Conservation (phyloP, 64 coral and sea anemone species). For the Astreopora myriophthalma region DNA sequence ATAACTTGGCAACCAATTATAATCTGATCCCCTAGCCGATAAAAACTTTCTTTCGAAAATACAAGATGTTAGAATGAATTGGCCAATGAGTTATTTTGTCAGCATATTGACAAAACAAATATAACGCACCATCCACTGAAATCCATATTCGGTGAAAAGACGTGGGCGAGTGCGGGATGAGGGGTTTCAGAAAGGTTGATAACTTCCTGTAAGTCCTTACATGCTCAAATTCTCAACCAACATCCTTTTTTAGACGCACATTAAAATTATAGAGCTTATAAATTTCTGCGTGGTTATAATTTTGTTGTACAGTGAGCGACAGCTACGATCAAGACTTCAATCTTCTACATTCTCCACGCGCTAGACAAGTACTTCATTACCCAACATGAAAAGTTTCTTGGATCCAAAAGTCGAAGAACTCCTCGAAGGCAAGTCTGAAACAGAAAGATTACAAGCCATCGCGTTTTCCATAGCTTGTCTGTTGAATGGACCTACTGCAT, state of each 20-base stretch:
- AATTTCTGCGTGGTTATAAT: background rate
- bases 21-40: too few species aligned
- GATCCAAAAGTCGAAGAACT: slow-evolving; percentile 45
- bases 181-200: background rate
- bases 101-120: background rate
- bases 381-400: slow-evolving; percentile 27
- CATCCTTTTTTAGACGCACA: slow-evolving; percentile 21
- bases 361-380: background rate
- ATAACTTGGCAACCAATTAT: too few species aligned
- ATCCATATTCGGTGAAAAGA: background rate
- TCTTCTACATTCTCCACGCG: background rate
- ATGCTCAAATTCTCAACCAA: background rate
- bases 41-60: background rate
- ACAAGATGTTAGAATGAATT: background rate
- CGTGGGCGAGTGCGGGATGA: background rate
- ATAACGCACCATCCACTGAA: background rate
- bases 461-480: slow-evolving; percentile 64
- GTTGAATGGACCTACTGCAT: slow-evolving; percentile 43
- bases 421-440: slow-evolving; percentile 38
- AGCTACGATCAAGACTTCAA: background rate
- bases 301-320: background rate
- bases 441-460: slow-evolving; percentile 41
- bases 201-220: slow-evolving; percentile 2
- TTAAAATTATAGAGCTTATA: background rate
- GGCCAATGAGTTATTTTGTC: background rate